Evolutionary conservation across 2,797 vertebrate species (phyloP), one percentile per base, ranked within the genome.

Genomic region (Chloroceryle inda): DNA sequence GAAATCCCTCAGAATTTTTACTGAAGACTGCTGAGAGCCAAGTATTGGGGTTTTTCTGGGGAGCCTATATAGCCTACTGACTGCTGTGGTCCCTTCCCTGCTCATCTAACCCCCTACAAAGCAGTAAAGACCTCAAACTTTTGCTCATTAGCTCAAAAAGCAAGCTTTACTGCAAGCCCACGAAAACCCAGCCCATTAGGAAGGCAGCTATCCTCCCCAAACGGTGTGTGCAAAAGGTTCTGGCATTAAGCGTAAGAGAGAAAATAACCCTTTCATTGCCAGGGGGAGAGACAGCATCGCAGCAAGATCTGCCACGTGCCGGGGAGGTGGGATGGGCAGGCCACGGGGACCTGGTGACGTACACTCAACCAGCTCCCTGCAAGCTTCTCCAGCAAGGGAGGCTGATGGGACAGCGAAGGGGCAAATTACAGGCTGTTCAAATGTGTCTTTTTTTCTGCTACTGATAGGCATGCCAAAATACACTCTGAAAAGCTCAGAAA

Each of bases 1-100:
- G 85, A 92, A 95, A 94, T 83, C 79, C 75, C 66, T 72, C 76
- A 20, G 24, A 94, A 78, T n/a, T 85, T 83, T 58, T 85, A 68
- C 79, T 40, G 53, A 83, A 67, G 56, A 18, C 44, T 68, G 49
- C 64, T 16, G 17, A 53, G 17, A 52, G 75, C 44, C 75, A 83
- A 85, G 49, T 11, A 23, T 31, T 61, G 0, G 0, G 49, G 7
- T 31, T 94, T 71, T 89, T 91, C 61, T 83, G 79, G 26, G 56
- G 68, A 85, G 78, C 42, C 74, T 85, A 19, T 4, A 20, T 1
- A 80, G 75, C 52, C 35, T 68, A 11, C 37, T 42, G 24, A 61
- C 8, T 14, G 35, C 23, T 13, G 10, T 10, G 27, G 56, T 91
- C 61, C 38, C 8, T 73, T 37, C 55, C 71, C 87, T 31, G 82